These are phyloP conservation scores for Nomada ferruginata DNA, from an alignment of 2,888 invertebrate species.

Conservation along the genomic window DNA sequence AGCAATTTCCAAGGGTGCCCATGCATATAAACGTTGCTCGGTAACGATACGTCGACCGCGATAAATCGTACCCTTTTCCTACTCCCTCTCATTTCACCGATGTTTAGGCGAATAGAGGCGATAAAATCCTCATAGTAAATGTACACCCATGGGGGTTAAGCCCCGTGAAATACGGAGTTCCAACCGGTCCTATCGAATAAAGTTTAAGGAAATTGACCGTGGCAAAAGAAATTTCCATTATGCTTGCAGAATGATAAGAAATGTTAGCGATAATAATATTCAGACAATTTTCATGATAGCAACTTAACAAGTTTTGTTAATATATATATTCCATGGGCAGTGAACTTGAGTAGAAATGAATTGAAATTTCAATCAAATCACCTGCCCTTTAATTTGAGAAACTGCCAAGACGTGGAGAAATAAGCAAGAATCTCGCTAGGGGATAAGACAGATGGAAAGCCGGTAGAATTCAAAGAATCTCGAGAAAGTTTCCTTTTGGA, in stretches of 20 bases:
- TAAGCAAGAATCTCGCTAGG: neutral
- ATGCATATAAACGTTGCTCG: constrained; percentile 1
- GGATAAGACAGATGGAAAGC: neutral
- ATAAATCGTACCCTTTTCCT: neutral
- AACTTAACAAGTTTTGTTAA: too few species aligned
- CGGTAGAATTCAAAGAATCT: neutral
- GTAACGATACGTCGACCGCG: neutral
- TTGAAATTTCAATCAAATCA: too few species aligned
- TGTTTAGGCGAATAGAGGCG: constrained; percentile 8
- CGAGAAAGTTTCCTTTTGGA: neutral
- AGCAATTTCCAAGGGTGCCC: constrained; percentile 1
- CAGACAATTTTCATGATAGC: too few species aligned
- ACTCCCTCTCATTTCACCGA: neutral
- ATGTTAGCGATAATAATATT: too few species aligned
- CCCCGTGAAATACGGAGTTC: constrained; percentile 6
- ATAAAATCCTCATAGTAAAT: constrained; percentile 21
- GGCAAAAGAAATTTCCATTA: too few species aligned
- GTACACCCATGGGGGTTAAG: neutral
- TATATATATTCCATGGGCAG: too few species aligned
- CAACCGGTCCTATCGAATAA: too few species aligned
- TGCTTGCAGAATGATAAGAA: too few species aligned
- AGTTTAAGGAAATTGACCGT: too few species aligned
- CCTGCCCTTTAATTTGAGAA: too few species aligned
- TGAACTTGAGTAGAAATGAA: neutral
- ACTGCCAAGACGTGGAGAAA: neutral